phyloP scores from a whole-genome alignment of 2,888 invertebrate genomes.

The Elmis aenea region DNA sequence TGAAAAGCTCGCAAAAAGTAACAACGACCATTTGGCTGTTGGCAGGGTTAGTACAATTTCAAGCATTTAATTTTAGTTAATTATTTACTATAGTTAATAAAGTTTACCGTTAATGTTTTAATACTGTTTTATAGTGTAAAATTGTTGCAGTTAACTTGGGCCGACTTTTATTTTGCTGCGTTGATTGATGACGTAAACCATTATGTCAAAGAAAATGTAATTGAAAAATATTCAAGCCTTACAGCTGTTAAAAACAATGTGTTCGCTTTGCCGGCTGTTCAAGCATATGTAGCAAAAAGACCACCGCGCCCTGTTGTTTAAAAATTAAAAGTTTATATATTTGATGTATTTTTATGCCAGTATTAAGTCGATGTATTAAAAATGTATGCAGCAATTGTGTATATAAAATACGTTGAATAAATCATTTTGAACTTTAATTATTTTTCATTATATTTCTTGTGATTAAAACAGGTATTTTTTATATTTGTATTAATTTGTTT shows the following conservation, averaged over 20 bases:
- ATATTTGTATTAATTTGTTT: no score
- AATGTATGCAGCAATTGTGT: no score
- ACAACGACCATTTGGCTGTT: constrained; percentile 53
- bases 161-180: constrained; percentile 56
- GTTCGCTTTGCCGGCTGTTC: neutral
- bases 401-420: no score
- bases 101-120: no score
- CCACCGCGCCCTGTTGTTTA: no score
- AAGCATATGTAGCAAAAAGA: neutral
- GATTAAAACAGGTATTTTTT: no score
- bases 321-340: no score
- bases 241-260: neutral
- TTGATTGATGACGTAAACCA: constrained; percentile 53
- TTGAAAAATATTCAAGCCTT: neutral
- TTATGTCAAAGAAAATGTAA: neutral
- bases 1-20: constrained; percentile 52
- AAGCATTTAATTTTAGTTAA: neutral
- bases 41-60: constrained; percentile 39
- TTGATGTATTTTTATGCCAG: no score
- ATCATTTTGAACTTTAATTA: no score
- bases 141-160: constrained; percentile 54
- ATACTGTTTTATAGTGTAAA: no score
- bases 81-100: neutral
- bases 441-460: no score
- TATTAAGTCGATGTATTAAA: no score